Base-by-base conservation (phyloP, 2,797 vertebrate species). In the Bufotes viridis region DNA sequence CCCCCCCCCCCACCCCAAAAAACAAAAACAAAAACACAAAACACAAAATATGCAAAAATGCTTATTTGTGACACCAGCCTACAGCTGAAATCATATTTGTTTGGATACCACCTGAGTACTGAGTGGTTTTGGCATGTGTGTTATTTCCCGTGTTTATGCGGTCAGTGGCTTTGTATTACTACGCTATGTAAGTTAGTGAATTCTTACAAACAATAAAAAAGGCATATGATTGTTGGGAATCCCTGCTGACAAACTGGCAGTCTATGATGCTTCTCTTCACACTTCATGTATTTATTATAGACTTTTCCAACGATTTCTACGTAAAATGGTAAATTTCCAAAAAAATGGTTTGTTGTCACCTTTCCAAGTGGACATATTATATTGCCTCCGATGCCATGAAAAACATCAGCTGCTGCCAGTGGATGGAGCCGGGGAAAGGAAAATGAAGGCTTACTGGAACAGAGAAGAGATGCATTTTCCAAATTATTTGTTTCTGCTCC, bases 361-460 rank as follows among this genome's bases (percentile, higher is more conserved):
- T 7, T 65, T 89, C 88, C 84, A 89, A 75, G 53, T 15, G 29
- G 51, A 82, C 84, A 89, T 70, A 83, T 70, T 86, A 72, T 34
- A 86, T 17, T 81, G 76, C 75, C 61, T 85, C 26, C 24, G 75
- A 29, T 85, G 84, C 80, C 88, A 82, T 86, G 74, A 86, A 83
- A 89, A 89, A 86, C 63, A 89, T 78, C 72, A 82, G 80, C 70
- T 78, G 72, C 72, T 86, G 88, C 88, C 84, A 89, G 26, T 83
- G 72, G 61, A 78, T 78, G 53, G 17, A 86, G 83, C 69, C 70
- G 26, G 12, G 29, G 63, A 61, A 55, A 34, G 78, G 72, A 82
- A 86, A 82, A 78, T 72, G 53, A 86, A 82, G n/a, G 63, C 70
- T 89, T 89, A 53, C 69, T 89, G 88, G 84, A 89, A 89, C 61